These are phyloP conservation scores for Melinopterus prodromus DNA, from an alignment of 2,888 invertebrate genomes.

Conservation along the genomic window DNA sequence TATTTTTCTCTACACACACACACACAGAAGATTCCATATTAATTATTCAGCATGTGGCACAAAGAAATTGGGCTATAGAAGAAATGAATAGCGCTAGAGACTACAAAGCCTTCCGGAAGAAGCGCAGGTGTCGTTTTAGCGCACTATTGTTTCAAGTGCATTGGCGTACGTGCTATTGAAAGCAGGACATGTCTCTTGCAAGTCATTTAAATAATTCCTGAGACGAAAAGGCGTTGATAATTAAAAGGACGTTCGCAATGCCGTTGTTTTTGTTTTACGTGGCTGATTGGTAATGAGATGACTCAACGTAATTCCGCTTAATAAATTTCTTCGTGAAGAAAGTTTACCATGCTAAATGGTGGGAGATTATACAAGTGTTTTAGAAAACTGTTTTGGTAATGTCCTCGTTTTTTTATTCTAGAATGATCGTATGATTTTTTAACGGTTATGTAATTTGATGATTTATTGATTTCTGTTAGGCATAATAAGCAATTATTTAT, in stretches of 20 bases:
- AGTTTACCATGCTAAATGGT: neutral
- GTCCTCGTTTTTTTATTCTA: neutral
- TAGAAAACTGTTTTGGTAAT: neutral
- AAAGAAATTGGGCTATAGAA: neutral
- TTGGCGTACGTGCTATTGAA: neutral
- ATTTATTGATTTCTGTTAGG: neutral
- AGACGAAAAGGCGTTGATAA: neutral
- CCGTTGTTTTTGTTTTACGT: neutral
- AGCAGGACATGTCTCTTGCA: neutral
- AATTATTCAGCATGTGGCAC: neutral
- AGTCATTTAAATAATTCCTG: neutral
- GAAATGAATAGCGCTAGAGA: neutral
- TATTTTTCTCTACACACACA: neutral
- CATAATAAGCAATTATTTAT: neutral
- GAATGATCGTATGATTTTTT: neutral
- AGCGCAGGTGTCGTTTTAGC: neutral
- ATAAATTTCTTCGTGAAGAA: neutral
- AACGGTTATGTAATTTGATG: neutral
- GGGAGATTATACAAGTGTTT: neutral
- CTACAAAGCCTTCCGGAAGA: neutral
- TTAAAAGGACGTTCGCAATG: neutral
- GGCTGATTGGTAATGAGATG: neutral
- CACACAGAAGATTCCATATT: neutral
- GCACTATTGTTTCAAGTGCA: neutral
- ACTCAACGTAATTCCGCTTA: neutral